A percentile compares a stretch with the other conserved stretches of the same genome.
Conservation (phyloP, 2,797 vertebrate genomes). For the Sebastes oblongus region DNA sequence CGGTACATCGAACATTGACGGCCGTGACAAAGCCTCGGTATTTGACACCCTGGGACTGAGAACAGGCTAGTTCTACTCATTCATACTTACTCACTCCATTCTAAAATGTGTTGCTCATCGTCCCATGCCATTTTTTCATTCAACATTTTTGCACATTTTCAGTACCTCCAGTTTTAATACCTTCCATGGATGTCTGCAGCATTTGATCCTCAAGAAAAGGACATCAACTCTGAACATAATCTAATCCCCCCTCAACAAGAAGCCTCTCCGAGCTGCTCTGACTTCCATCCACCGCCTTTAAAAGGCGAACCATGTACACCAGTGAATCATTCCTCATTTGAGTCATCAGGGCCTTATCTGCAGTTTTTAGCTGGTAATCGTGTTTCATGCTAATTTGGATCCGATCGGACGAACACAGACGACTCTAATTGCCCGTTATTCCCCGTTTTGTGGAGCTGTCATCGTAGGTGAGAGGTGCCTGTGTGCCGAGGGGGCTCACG, state of each 20-base stretch:
- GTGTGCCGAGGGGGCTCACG: background rate
- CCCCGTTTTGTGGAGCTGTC: conserved; percentile 46
- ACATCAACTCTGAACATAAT: background rate
- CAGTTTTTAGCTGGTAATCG: conserved; percentile 42
- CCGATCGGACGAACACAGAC: conserved; percentile 51
- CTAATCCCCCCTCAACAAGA: background rate
- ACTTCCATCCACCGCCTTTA: background rate
- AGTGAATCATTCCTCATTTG: conserved; percentile 33
- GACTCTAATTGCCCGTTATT: conserved; percentile 52
- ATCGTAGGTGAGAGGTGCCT: conserved; percentile 32
- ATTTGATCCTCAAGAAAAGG: background rate
- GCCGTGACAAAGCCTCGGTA: no score
- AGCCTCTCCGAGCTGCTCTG: background rate
- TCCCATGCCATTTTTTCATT: no score
- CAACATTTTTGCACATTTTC: no score
- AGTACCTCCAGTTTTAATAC: background rate
- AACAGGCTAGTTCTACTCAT: no score
- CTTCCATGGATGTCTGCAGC: background rate
- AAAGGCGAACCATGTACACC: conserved; percentile 2
- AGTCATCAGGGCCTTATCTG: conserved; percentile 38
- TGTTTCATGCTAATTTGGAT: conserved; percentile 56
- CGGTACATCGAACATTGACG: no score
- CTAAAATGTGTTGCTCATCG: no score
- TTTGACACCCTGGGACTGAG: no score
- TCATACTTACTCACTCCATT: no score